Conservation (phyloP, 2,888 invertebrate genomes). For the Megalurothrips usitatus region DNA sequence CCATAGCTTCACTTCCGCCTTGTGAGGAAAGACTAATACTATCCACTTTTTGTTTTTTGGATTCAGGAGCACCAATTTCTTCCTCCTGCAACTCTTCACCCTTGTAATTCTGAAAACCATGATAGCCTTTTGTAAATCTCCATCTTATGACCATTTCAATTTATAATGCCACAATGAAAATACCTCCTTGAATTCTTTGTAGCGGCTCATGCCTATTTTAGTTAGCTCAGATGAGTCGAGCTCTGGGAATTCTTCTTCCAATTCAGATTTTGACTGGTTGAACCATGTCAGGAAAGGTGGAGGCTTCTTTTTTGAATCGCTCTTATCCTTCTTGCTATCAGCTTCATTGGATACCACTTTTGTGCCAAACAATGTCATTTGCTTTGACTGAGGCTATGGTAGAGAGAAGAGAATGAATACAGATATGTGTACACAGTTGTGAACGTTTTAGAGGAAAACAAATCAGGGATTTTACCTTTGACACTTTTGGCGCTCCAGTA, state of each 20-base stretch:
- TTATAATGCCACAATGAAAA: neutral
- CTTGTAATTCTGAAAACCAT: conserved; percentile 29
- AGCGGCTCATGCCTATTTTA: conserved; percentile 53
- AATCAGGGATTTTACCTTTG: neutral
- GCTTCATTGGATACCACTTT: neutral
- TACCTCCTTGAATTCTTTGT: conserved; percentile 45
- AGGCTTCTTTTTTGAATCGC: conserved; percentile 31
- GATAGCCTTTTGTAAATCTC: neutral
- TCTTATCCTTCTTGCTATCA: conserved; percentile 33
- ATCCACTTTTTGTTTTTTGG: conserved; percentile 29
- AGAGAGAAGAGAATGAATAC: neutral
- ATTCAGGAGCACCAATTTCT: conserved; percentile 29
- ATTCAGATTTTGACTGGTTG: conserved; percentile 51
- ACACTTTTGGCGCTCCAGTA: conserved; percentile 26
- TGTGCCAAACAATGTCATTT: conserved; percentile 29
- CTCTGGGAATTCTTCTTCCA: conserved; percentile 56
- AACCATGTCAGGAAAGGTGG: conserved; percentile 59
- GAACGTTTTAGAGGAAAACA: conserved; percentile 18
- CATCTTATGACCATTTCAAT: neutral
- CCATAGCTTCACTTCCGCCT: neutral
- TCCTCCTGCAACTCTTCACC: conserved; percentile 31
- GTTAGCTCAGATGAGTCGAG: conserved; percentile 54
- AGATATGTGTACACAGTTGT: neutral
- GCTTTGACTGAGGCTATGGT: conserved; percentile 35
- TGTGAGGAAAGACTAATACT: too few species aligned